Base-by-base conservation (phyloP, 2,888 invertebrate species). In the Lithophane semibrunnea region DNA sequence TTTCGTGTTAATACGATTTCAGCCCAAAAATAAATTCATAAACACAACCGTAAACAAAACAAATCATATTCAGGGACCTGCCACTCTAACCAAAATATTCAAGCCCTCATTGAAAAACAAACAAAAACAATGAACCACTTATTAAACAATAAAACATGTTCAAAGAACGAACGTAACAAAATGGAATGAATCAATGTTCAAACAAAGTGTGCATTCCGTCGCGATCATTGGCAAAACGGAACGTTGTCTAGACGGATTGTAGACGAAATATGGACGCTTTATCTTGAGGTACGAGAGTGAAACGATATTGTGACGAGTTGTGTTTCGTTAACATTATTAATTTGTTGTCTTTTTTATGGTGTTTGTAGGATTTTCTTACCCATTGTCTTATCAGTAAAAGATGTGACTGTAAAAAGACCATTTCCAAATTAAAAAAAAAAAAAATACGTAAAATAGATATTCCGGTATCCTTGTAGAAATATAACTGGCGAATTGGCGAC, bases 211-310 rank as follows among this genome's bases (percentile, higher is more conserved):
- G 75, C 77, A 85, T 87, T 90, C 86, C 82, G 82, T 82, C 69
- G 84, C 84, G 88, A 89, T 91, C 88, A 89, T 91, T 90, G 87
- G 86, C 85, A 85, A 86, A 89, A 88, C 86, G 77, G 77, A 85
- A 82, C 86, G 80, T 77, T 83, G 92, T 92, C 92, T 92, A 92
- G 92, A 92, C 92, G 82, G 84, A 87, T 87, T 82, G 88, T 85
- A 89, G 88, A 89, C 89, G 78, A 89, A 88, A 87, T 85, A 83
- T 86, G 71, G 65, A 71, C 18, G 77, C 3, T 58, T 61, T 71
- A 88, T 84, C 76, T 63, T 68, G 73, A 79, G 73, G 42, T 12
- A 37, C 88, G 88, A 82, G 56, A 54, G 8, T 61, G 24, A 77
- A 84, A 75, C 82, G 77, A 66, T 72, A 80, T 61, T 63, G 16